Evolutionary conservation across 1,140 invertebrate genomes (phyloP).

Genomic region (Parapsyche elsis): DNA sequence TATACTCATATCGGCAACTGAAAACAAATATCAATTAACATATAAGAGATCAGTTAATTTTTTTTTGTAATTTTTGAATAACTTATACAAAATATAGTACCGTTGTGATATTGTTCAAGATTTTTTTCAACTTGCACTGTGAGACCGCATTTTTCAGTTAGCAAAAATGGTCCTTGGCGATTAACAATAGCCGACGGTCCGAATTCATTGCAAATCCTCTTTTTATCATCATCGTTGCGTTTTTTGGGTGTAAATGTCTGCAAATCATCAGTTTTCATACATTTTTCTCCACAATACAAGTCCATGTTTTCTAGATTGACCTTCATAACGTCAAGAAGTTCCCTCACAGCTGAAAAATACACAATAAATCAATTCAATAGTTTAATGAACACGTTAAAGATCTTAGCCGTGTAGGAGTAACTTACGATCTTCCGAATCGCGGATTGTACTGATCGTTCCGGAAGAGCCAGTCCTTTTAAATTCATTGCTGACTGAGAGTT

Average conservation of each 20-base stretch:
- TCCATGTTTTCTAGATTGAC: slow-evolving; percentile 86
- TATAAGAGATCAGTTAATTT: slow-evolving; percentile 29
- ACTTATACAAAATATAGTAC: slow-evolving; percentile 56
- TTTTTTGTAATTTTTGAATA: too few species aligned
- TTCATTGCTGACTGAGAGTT: slow-evolving; percentile 81
- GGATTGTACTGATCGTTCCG: slow-evolving; percentile 68
- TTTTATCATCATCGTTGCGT: not conserved
- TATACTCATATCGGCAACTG: slow-evolving; percentile 87
- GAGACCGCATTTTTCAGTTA: slow-evolving; percentile 84
- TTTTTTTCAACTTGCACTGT: slow-evolving; percentile 86
- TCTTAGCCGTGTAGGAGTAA: slow-evolving; percentile 1
- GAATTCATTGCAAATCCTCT: slow-evolving; percentile 32
- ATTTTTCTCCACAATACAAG: slow-evolving; percentile 68
- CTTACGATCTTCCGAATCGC: slow-evolving; percentile 58
- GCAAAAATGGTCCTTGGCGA: slow-evolving; percentile 69
- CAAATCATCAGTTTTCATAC: slow-evolving; percentile 28
- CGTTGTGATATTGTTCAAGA: slow-evolving; percentile 76
- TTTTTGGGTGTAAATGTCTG: not conserved
- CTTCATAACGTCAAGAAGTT: slow-evolving; percentile 81
- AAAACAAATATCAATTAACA: slow-evolving; percentile 28
- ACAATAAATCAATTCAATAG: not conserved
- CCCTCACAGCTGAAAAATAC: slow-evolving; percentile 54
- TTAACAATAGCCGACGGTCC: slow-evolving; percentile 39
- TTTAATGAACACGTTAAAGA: not conserved
- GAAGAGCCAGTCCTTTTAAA: slow-evolving; percentile 73